Percentiles rank a stretch among this genome's conserved stretches.
Evolutionary conservation across 2,797 vertebrate species (phyloP).

Genomic region (Rhinogobio ventralis): DNA sequence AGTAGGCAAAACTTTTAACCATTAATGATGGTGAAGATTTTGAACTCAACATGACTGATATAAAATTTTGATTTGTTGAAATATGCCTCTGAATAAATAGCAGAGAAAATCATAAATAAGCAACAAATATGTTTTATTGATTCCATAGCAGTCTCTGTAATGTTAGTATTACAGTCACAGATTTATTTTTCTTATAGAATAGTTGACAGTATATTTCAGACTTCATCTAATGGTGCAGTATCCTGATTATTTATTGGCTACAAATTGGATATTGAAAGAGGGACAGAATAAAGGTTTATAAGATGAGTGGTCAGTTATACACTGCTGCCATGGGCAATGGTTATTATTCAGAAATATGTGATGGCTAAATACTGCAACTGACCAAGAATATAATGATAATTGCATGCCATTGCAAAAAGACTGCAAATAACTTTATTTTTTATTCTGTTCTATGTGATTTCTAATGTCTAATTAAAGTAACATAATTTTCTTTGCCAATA

Average conservation of each 20-base stretch:
- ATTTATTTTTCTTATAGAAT: neutral
- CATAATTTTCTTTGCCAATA: too few species aligned
- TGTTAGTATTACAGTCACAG: neutral
- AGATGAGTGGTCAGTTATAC: neutral
- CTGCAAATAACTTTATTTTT: too few species aligned
- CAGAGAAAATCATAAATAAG: neutral
- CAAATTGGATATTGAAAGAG: neutral
- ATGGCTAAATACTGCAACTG: neutral
- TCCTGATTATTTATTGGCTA: neutral
- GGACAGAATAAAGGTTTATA: neutral
- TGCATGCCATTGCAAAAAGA: neutral
- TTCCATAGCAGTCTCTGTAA: neutral
- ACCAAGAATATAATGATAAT: neutral
- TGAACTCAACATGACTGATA: neutral
- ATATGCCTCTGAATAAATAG: neutral
- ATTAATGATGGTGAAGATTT: neutral
- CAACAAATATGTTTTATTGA: neutral
- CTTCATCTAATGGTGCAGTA: neutral
- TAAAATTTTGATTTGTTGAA: neutral
- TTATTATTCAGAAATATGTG: conserved; percentile 1
- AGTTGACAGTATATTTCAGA: too few species aligned
- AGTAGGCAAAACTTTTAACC: neutral
- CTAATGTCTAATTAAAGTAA: neutral
- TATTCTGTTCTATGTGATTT: neutral
- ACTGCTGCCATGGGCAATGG: neutral